Conservation (phyloP, 2,888 invertebrate species). For the Pachycephus smyrnensis region DNA sequence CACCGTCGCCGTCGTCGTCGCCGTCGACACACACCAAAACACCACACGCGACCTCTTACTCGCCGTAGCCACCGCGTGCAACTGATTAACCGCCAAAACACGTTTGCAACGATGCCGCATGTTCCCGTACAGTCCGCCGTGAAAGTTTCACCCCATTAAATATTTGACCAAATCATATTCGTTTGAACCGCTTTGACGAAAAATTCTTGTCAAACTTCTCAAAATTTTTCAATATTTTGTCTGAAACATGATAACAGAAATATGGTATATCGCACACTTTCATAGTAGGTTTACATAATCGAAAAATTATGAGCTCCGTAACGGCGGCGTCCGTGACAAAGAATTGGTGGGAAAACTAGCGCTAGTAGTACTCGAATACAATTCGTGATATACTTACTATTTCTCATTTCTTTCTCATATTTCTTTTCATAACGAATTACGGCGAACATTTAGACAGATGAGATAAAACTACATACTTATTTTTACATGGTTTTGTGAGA, state of each 20-base stretch:
- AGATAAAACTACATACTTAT: background rate
- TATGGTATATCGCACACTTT: background rate
- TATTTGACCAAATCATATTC: background rate
- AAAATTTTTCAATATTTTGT: background rate
- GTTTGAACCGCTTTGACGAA: background rate
- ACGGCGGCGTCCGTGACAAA: background rate
- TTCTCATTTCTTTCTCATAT: background rate
- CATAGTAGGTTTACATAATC: background rate
- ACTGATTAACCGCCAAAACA: slow-evolving; percentile 66
- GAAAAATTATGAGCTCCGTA: background rate
- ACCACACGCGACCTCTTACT: slow-evolving; percentile 18
- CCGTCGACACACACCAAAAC: slow-evolving; percentile 14
- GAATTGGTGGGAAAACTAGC: background rate
- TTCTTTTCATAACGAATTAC: background rate
- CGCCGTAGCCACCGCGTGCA: slow-evolving; percentile 55
- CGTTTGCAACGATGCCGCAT: slow-evolving; percentile 31
- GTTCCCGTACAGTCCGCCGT: background rate
- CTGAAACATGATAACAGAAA: background rate
- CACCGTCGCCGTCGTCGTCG: slow-evolving; percentile 27
- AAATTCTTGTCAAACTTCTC: background rate
- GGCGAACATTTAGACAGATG: background rate
- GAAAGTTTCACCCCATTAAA: background rate
- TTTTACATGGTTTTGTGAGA: background rate
- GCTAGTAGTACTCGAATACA: background rate
- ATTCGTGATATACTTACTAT: background rate